Evolutionary conservation across 2,113 vertebrate species (phyloP), one percentile per base, ranked within the genome.

Genomic region (Tapirus terrestris): DNA sequence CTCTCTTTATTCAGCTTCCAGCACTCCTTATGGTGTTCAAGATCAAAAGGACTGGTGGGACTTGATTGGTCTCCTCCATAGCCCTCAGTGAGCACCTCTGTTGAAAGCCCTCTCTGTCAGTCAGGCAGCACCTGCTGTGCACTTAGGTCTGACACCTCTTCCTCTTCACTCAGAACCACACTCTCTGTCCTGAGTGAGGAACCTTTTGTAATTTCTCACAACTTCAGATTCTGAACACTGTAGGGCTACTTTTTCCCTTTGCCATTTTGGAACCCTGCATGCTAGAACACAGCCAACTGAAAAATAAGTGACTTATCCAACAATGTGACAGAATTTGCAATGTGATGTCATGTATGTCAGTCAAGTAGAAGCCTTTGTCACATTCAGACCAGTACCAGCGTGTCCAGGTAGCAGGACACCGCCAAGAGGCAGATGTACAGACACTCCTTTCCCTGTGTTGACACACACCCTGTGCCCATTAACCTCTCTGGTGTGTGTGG

Each of bases 401-500:
- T 43, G 75, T 61, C 65, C 73, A 33, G 72, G 53, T 48, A 27
- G 27, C 51, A 97, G 86, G 72, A 89, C 86, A 23, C 53, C 10
- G 36, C 94, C 88, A 45, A 36, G 82, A 33, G 16, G 68, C 61
- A 45, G 45, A 16, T 23, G 31, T 86, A 18, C 51, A 87, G 39
- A 56, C 61, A 45, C 84, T 39, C 39, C 90, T 97, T 87, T 96
- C 92, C n/a, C 86, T 82, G 87, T 8, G 21, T 17, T 67, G 77
- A 61, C 93, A 33, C 90, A 9, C 58, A 95, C 80, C 84, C 91
- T 65, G 61, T 84, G 58, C 60, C 91, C 97, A 91, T 84, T 82
- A 73, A 73, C 53, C 65, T 79, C 31, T 39, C 12, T 80, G 16
- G 76, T 53, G 51, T 12, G 13, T 18, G 7, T 21, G 33, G 5